Conservation (phyloP, 1,140 invertebrate genomes). For the Physella acuta region DNA sequence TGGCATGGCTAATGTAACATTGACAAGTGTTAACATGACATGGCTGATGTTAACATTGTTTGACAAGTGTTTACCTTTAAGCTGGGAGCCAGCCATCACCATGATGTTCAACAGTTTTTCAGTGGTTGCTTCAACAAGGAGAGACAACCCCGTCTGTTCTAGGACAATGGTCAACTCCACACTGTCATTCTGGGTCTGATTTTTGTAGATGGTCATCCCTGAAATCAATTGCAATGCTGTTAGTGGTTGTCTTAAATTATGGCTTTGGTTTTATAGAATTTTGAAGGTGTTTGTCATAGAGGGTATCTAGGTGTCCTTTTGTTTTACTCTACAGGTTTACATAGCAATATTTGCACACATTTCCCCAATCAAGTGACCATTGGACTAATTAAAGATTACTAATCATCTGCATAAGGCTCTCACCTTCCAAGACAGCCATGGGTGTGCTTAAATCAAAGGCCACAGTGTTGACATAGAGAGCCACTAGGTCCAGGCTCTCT, state of each 20-base stretch:
- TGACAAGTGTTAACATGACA: not conserved
- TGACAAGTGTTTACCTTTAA: constrained; percentile 39
- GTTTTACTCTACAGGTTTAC: too few species aligned
- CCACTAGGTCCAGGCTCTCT: constrained; percentile 21
- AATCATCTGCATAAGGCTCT: not conserved
- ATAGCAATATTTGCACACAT: too few species aligned
- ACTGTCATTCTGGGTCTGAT: constrained; percentile 28
- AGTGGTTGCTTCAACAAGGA: constrained; percentile 39
- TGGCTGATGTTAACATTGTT: not conserved
- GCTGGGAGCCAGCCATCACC: constrained; percentile 39
- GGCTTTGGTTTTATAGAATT: too few species aligned
- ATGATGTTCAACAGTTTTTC: constrained; percentile 51
- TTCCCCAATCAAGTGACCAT: not conserved
- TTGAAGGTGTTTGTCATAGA: too few species aligned
- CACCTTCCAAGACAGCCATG: constrained; percentile 45
- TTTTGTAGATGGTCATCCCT: constrained; percentile 35
- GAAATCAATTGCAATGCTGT: too few species aligned
- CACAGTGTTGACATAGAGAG: constrained; percentile 35
- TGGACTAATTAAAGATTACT: not conserved
- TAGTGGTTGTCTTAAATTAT: too few species aligned
- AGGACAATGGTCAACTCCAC: constrained; percentile 39
- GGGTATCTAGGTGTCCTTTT: too few species aligned
- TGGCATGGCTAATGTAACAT: not conserved
- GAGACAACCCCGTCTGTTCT: constrained; percentile 38
- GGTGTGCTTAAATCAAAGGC: constrained; percentile 25